Evolutionary conservation across 2,888 invertebrate genomes (phyloP), one percentile per base, ranked within the genome.

Genomic region (Harpagoxenus sublaevis): DNA sequence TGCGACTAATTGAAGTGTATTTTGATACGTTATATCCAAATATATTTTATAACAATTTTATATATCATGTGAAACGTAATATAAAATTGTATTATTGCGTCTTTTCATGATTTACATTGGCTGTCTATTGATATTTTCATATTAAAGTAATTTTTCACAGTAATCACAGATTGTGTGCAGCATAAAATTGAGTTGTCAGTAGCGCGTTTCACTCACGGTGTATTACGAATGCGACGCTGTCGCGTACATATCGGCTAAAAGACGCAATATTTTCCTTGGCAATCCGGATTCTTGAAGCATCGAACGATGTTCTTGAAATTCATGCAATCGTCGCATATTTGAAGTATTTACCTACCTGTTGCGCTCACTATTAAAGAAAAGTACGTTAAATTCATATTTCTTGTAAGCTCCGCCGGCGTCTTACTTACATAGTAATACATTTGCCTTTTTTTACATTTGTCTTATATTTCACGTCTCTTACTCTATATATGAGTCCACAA

Each of bases 261-360:
- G 79, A 79, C 48, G 48, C 35, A 60, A 60, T 71, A 71, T 71
- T 48, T 81, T 51, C 60, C 73, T 71, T 60, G 39, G 60, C 60
- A 62, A 81, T 81, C 71, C 23, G 60, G 51, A 60, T 71, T 51
- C 79, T 81, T 55, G 23, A 60, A 79, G 79, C 60, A 79, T 70
- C 60, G 48, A 79, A 71, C 70, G 60, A 51, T 65, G 74, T 66
- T 53, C 81, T 88, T 75, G 60, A 89, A 87, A 85, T 82, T 82
- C 84, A 39, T 66, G 85, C 81, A 85, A 85, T 75, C 66, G 83
- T 81, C 79, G 87, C 81, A 75, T 87, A 89, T 86, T 86, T 89
- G 85, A 86, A 89, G 87, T 89, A 86, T 87, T 87, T 85, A 82
- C 86, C 89, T 86, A 89, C 89, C 89, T 89, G 89, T 89, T 89